Conservation (phyloP, 1,140 invertebrate species). For the Caerostris darwini region DNA sequence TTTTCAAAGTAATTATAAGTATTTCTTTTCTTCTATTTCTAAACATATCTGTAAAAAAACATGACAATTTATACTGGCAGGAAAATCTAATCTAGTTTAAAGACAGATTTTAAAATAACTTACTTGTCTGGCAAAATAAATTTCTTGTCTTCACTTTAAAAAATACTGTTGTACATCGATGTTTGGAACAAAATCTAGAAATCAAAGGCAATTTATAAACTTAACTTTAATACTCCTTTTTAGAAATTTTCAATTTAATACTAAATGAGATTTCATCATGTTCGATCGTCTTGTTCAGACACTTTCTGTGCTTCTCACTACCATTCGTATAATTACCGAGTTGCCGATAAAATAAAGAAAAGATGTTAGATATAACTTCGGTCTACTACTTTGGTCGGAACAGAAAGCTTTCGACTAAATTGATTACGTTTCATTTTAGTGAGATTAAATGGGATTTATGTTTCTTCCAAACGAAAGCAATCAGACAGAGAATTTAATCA, state of each 20-base stretch:
- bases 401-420: conserved; percentile 42
- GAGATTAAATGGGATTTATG: conserved; percentile 54
- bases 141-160: not conserved
- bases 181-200: not conserved
- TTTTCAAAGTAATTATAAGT: no score
- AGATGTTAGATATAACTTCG: not conserved
- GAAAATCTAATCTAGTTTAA: no score
- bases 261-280: not conserved
- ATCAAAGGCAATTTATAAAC: not conserved
- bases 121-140: not conserved
- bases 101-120: no score
- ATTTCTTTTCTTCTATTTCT: no score
- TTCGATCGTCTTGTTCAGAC: not conserved
- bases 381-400: conserved; percentile 7
- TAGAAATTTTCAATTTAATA: not conserved
- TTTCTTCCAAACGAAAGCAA: conserved; percentile 31
- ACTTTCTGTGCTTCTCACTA: not conserved
- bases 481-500: conserved; percentile 41
- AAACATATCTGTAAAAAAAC: no score
- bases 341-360: conserved; percentile 8
- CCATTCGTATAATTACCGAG: conserved; percentile 22
- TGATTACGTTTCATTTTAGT: conserved; percentile 51
- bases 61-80: no score
- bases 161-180: not conserved
- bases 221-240: not conserved